These are phyloP conservation scores for Palythoa grandis DNA, from an alignment of 92 coral and sea anemone genomes.

Conservation along the genomic window DNA sequence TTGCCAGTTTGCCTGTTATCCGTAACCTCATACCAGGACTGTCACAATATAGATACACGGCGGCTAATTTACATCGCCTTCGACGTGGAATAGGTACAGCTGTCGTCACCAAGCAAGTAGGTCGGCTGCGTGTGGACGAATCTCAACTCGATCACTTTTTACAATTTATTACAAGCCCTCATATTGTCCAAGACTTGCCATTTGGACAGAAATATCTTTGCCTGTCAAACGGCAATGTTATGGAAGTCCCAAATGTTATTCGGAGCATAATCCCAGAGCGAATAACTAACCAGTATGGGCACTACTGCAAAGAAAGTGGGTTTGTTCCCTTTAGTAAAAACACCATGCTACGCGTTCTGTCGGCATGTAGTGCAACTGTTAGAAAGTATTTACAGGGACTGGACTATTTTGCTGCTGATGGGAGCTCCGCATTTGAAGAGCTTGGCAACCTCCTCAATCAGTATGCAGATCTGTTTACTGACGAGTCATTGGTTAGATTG, in stretches of 20 bases:
- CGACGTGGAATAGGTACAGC: conserved; percentile 60
- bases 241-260: conserved; percentile 66
- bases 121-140: conserved; percentile 56
- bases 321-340: conserved; percentile 51
- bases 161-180: conserved; percentile 61
- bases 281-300: conserved; percentile 48
- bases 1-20: conserved; percentile 51
- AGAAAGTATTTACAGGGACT: conserved; percentile 60
- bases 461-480: neutral
- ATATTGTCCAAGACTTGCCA: conserved; percentile 64
- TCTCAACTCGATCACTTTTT: conserved; percentile 61
- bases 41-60: conserved; percentile 55
- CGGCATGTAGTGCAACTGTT: conserved; percentile 50
- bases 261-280: conserved; percentile 48
- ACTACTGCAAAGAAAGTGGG: conserved; percentile 54
- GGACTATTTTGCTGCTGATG: conserved; percentile 58
- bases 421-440: conserved; percentile 57
- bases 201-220: conserved; percentile 53
- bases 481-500: conserved; percentile 11
- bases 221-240: conserved; percentile 53
- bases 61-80: conserved; percentile 61
- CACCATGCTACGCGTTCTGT: conserved; percentile 47
- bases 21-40: conserved; percentile 58
- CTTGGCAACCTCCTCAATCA: conserved; percentile 33
- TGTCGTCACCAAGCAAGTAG: conserved; percentile 40